phyloP scores from a whole-genome alignment of 2,888 invertebrate genomes.

The Zhuqinia jingwanae region DNA sequence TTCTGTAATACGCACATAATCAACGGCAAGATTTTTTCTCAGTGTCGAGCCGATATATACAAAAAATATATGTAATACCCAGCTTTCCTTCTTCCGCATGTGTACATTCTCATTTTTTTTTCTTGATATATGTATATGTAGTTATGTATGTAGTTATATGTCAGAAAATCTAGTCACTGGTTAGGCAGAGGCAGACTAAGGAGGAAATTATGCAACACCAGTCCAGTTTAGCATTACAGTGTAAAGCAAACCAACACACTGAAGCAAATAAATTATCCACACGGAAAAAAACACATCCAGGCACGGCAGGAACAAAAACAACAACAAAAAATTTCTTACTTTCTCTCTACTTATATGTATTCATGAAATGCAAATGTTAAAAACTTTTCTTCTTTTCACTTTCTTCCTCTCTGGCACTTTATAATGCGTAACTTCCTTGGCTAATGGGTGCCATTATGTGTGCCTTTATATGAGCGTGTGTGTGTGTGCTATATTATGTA shows the following conservation, averaged over 20 bases:
- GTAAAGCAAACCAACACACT: background rate
- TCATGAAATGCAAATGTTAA: conserved; percentile 73
- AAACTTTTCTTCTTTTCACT: conserved; percentile 62
- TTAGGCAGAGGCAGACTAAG: conserved; percentile 25
- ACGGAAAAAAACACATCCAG: background rate
- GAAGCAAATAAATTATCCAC: conserved; percentile 59
- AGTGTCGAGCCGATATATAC: background rate
- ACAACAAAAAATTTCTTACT: conserved; percentile 11
- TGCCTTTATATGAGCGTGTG: too few species aligned
- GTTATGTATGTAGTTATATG: too few species aligned
- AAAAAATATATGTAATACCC: background rate
- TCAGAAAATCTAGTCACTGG: background rate
- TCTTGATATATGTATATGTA: background rate
- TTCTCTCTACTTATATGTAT: conserved; percentile 55
- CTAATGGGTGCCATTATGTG: conserved; percentile 38
- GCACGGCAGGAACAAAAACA: conserved; percentile 15
- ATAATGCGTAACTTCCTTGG: conserved; percentile 41
- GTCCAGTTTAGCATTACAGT: background rate
- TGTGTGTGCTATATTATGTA: background rate
- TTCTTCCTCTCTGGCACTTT: conserved; percentile 41
- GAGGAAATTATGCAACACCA: conserved; percentile 48
- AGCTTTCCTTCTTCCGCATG: background rate
- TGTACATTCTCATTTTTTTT: background rate
- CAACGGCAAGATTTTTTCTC: background rate
- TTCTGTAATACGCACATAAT: conserved; percentile 8